Conservation (phyloP, 2,113 vertebrate species). For the Melanocharis versteri region DNA sequence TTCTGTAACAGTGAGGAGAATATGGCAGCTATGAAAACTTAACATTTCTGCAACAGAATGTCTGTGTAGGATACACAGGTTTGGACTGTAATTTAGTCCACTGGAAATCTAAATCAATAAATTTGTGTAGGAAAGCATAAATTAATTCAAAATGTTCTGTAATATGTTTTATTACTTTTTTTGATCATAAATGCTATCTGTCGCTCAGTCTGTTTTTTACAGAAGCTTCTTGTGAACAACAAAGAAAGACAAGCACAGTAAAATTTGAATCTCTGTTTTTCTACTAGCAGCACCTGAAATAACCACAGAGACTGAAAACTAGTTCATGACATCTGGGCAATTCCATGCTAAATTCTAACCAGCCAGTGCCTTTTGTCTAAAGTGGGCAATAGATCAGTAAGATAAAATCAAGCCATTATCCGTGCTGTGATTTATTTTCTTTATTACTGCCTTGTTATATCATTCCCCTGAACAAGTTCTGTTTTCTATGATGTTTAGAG, state of each 20-base stretch:
- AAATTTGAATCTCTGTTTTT: background rate
- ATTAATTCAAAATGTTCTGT: background rate
- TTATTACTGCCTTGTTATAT: background rate
- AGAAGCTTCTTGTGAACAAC: background rate
- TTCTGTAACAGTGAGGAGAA: background rate
- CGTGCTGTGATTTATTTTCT: background rate
- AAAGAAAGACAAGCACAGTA: background rate
- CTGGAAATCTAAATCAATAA: background rate
- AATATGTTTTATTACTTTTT: background rate
- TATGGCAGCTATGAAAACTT: background rate
- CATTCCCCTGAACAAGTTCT: background rate
- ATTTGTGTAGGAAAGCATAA: background rate
- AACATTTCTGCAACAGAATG: background rate
- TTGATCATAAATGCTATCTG: background rate
- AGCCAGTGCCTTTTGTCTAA: background rate
- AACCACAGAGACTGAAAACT: background rate
- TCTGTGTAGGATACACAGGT: background rate
- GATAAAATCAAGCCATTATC: constrained; percentile 1
- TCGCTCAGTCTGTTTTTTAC: background rate
- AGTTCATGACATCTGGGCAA: background rate
- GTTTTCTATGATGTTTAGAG: background rate
- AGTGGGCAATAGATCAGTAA: background rate
- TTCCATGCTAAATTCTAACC: background rate
- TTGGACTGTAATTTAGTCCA: background rate
- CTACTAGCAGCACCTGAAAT: background rate